Evolutionary conservation across 2,113 vertebrate species (phyloP).

Genomic region (Lepus europaeus): DNA sequence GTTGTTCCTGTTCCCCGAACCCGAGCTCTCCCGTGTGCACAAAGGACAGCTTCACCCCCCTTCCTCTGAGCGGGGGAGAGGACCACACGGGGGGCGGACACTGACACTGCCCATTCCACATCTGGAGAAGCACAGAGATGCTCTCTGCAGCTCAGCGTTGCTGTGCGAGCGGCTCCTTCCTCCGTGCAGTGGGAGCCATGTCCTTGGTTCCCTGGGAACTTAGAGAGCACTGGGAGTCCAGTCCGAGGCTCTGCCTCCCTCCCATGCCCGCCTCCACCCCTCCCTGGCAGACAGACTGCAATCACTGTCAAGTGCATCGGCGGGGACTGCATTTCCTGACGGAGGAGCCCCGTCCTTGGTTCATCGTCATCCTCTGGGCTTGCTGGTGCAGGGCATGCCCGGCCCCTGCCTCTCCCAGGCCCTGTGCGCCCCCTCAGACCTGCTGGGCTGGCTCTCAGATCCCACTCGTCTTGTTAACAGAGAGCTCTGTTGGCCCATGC

Average conservation of each 20-base stretch:
- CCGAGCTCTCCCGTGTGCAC: not conserved
- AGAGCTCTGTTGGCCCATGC: not conserved
- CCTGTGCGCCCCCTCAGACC: accelerated
- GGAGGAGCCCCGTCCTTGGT: constrained; percentile 39
- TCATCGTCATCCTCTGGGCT: constrained; percentile 51
- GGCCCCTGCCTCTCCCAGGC: not conserved
- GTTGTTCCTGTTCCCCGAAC: not conserved
- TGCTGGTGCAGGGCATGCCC: not conserved
- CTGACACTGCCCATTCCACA: accelerated
- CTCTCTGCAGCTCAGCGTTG: not conserved
- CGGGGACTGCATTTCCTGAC: not conserved
- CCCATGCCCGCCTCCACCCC: not conserved
- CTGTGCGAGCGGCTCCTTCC: not conserved
- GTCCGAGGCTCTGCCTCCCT: not conserved
- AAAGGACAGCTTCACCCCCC: not conserved
- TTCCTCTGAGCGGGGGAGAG: not conserved
- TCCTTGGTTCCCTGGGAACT: not conserved
- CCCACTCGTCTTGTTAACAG: not conserved
- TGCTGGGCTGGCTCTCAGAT: not conserved
- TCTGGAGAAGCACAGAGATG: not conserved
- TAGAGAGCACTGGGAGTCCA: not conserved
- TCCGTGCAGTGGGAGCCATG: not conserved
- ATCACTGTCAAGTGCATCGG: not conserved
- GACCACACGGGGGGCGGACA: accelerated
- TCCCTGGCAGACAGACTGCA: not conserved